phyloP scores from a whole-genome alignment of 2,888 invertebrate genomes.

The Amphimallon solstitiale region DNA sequence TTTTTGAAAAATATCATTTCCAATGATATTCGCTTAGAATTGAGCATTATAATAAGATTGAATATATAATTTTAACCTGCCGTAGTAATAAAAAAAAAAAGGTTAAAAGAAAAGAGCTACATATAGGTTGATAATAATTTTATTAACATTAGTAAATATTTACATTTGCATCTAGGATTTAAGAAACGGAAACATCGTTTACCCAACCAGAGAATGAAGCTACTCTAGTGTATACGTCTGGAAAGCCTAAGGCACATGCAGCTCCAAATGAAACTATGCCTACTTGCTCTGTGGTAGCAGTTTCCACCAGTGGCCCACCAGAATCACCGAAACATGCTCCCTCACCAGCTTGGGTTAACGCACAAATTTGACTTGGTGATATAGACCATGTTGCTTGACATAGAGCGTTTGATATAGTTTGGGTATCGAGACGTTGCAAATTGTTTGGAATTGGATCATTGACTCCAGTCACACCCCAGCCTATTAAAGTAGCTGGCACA shows the following conservation, averaged over 20 bases:
- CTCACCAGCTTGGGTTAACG: constrained; percentile 68
- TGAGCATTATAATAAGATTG: too few relatives aligned
- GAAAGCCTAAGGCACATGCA: constrained; percentile 67
- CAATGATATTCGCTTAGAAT: too few relatives aligned
- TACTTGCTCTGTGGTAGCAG: constrained; percentile 55
- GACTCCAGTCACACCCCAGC: constrained; percentile 49
- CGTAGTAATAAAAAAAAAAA: too few relatives aligned
- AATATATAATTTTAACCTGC: too few relatives aligned
- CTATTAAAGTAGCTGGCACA: not conserved
- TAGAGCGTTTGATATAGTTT: constrained; percentile 63
- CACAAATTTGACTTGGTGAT: constrained; percentile 67
- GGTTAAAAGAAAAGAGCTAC: too few relatives aligned
- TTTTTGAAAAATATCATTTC: too few relatives aligned
- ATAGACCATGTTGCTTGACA: constrained; percentile 64
- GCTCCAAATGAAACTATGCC: constrained; percentile 69
- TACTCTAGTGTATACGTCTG: constrained; percentile 67
- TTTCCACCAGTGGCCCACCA: constrained; percentile 65
- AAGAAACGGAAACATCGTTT: constrained; percentile 18
- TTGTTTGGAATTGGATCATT: constrained; percentile 67
- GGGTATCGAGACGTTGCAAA: constrained; percentile 67
- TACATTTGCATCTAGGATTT: too few relatives aligned
- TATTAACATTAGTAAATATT: too few relatives aligned
- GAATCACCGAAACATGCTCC: constrained; percentile 70
- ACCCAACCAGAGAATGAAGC: constrained; percentile 65
- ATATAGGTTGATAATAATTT: too few relatives aligned